Conservation (phyloP, 23 tunicate species). For the Styela clava region DNA sequence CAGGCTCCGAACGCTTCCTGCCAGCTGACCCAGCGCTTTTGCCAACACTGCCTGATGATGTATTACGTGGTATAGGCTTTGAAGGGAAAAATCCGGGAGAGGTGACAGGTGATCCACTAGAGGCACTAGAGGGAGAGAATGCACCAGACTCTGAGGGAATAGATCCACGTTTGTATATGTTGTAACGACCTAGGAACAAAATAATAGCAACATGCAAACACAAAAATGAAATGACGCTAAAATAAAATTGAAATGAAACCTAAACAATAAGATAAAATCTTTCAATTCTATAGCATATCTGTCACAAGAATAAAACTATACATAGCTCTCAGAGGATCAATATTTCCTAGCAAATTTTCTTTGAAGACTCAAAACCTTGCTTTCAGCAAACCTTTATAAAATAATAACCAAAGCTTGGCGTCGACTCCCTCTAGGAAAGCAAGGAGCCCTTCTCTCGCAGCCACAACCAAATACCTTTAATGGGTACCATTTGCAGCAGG, state of each 20-base stretch:
- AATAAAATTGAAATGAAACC: neutral
- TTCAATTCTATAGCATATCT: neutral
- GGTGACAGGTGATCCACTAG: conserved; percentile 6
- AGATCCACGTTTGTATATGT: conserved; percentile 20
- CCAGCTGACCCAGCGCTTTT: neutral
- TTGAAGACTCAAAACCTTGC: too few species aligned
- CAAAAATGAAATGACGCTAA: neutral
- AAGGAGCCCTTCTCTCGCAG: too few species aligned
- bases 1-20: conserved; percentile 23
- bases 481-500: too few species aligned
- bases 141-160: neutral
- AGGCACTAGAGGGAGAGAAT: conserved; percentile 26
- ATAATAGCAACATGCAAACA: conserved; percentile 8
- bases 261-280: neutral
- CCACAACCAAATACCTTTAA: too few species aligned
- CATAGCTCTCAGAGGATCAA: too few species aligned
- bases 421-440: too few species aligned
- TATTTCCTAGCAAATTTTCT: too few species aligned
- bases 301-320: neutral
- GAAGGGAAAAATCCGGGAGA: neutral
- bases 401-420: too few species aligned
- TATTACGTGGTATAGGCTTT: neutral
- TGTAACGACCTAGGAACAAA: conserved; percentile 16
- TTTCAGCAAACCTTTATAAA: too few species aligned
- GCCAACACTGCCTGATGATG: neutral